Conservation (phyloP, 2,113 vertebrate species). For the Hypomesus transpacificus region DNA sequence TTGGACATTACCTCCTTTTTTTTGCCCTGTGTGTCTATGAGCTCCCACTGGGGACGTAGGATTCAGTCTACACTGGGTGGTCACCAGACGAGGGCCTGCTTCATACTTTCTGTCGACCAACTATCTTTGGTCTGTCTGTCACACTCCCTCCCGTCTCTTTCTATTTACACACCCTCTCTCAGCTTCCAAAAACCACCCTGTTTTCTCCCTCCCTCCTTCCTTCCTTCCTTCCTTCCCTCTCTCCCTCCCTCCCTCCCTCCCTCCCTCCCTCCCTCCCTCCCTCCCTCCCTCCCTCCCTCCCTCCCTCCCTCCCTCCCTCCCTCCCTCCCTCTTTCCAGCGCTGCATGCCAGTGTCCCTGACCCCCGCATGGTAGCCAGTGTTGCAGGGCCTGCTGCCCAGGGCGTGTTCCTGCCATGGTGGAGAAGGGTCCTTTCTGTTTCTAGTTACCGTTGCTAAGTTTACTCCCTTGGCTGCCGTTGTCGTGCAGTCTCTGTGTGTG, state of each 20-base stretch:
- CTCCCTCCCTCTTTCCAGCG: slow-evolving; percentile 15
- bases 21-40: too few species aligned
- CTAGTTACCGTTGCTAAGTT: slow-evolving; percentile 69
- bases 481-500: slow-evolving; percentile 16
- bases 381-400: not conserved
- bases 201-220: not conserved
- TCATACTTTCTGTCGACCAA: too few species aligned
- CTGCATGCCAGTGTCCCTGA: slow-evolving; percentile 16
- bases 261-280: slow-evolving; percentile 26
- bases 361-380: not conserved
- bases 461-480: slow-evolving; percentile 31
- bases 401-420: not conserved
- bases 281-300: slow-evolving; percentile 1
- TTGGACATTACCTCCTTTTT: not conserved
- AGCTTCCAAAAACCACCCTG: not conserved
- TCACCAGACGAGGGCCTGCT: too few species aligned
- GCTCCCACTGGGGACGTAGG: too few species aligned
- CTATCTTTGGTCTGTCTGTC: not conserved
- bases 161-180: not conserved
- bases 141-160: not conserved
- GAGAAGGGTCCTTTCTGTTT: slow-evolving; percentile 44
- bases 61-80: too few species aligned
- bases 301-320: slow-evolving; percentile 30
- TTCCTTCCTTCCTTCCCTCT: slow-evolving; percentile 2
- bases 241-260: slow-evolving; percentile 18